Evolutionary conservation across 1,140 invertebrate species (phyloP).

Genomic region (Lethrus apterus): DNA sequence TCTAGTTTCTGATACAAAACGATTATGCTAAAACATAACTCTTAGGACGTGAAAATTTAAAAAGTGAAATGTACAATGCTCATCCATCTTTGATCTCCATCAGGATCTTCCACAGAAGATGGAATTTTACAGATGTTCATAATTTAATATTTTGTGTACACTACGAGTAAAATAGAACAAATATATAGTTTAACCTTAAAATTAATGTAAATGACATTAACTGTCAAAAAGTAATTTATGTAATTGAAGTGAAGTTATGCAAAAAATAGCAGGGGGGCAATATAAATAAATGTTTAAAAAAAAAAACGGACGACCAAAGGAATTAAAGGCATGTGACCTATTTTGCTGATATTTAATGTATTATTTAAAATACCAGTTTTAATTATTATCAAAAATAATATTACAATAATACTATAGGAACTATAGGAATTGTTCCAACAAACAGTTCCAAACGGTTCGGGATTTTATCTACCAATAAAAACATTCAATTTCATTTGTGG

Average conservation of each 20-base stretch:
- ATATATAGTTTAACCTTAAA: neutral
- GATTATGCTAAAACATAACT: conserved; percentile 63
- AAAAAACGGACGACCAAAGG: no score
- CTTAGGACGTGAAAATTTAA: neutral
- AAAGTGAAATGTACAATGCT: conserved; percentile 36
- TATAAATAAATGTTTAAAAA: no score
- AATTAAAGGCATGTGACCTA: no score
- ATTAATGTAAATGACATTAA: neutral
- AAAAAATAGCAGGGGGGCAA: no score
- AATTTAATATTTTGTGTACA: conserved; percentile 11
- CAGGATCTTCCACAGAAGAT: conserved; percentile 34
- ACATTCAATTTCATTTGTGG: no score
- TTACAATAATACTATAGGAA: no score
- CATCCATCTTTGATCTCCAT: conserved; percentile 40
- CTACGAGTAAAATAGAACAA: neutral
- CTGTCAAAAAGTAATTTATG: neutral
- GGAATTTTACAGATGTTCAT: conserved; percentile 38
- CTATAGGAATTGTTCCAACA: no score
- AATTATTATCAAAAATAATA: no score
- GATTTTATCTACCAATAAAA: no score
- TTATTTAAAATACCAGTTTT: no score
- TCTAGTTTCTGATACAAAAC: conserved; percentile 71
- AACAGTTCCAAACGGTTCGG: no score
- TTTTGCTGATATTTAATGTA: no score
- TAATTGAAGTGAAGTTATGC: neutral